Evolutionary conservation across 2,888 invertebrate genomes (phyloP).

Genomic region (Chrysopilus asiliformis): DNA sequence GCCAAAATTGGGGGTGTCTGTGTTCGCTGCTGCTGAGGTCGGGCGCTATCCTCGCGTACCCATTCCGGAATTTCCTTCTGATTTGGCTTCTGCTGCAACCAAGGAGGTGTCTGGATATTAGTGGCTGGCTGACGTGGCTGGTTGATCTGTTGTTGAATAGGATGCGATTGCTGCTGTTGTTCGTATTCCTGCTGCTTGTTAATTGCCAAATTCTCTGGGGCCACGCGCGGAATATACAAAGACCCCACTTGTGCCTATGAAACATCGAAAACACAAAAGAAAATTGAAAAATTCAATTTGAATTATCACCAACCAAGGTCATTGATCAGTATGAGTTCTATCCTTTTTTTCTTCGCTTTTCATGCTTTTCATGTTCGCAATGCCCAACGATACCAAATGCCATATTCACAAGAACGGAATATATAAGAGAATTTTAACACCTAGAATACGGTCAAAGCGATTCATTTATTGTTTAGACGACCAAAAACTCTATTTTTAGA

Average conservation of each 20-base stretch:
- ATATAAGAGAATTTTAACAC: too few species aligned
- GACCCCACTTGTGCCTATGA: slow-evolving; percentile 36
- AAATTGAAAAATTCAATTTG: too few species aligned
- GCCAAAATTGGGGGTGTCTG: slow-evolving; percentile 7
- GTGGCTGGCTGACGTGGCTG: slow-evolving; percentile 17
- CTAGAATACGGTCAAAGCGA: too few species aligned
- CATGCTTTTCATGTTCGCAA: too few species aligned
- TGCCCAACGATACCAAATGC: too few species aligned
- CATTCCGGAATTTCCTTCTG: slow-evolving; percentile 29
- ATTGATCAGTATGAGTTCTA: slow-evolving; percentile 9
- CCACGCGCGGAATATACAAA: slow-evolving; percentile 43
- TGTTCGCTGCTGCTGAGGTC: slow-evolving; percentile 5
- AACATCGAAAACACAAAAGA: too few species aligned
- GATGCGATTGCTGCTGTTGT: slow-evolving; percentile 22
- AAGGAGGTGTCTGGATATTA: slow-evolving; percentile 15
- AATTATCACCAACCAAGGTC: slow-evolving; percentile 7
- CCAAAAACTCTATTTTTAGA: too few species aligned
- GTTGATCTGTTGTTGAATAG: slow-evolving; percentile 1
- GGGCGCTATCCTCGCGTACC: slow-evolving; percentile 30
- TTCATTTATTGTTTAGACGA: too few species aligned
- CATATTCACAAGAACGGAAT: too few species aligned
- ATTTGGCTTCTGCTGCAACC: slow-evolving; percentile 19
- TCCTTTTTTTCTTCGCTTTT: too few species aligned
- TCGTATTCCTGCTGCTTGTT: slow-evolving; percentile 23
- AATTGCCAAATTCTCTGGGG: slow-evolving; percentile 27